phyloP scores from a whole-genome alignment of 2,113 vertebrate species.

The Phalacrocorax brasilianus region DNA sequence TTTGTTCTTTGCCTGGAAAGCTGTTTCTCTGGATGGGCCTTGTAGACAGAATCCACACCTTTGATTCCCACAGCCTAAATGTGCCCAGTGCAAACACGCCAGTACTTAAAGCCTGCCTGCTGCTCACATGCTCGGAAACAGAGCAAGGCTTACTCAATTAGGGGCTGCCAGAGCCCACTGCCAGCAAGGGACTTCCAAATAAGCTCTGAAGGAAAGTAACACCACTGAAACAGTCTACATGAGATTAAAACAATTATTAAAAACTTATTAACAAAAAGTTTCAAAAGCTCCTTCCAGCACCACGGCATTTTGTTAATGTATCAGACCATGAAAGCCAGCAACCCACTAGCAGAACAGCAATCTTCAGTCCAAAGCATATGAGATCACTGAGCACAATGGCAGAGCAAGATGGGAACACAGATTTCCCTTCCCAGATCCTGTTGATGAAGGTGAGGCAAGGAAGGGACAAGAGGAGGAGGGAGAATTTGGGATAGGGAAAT shows the following conservation, averaged over 20 bases:
- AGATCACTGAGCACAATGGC: not conserved
- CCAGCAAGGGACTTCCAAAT: not conserved
- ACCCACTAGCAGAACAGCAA: not conserved
- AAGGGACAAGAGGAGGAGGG: not conserved
- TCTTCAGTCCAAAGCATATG: not conserved
- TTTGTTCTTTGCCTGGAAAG: not conserved
- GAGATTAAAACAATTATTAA: not conserved
- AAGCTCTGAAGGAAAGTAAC: not conserved
- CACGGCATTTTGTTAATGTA: not conserved
- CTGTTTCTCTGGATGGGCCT: not conserved
- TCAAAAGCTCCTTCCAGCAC: not conserved
- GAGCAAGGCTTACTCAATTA: not conserved
- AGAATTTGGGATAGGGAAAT: not conserved
- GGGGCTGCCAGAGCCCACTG: not conserved
- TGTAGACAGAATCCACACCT: not conserved
- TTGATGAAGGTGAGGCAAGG: not conserved
- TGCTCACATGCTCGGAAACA: not conserved
- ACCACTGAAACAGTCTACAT: not conserved
- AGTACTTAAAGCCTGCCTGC: not conserved
- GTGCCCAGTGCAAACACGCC: not conserved
- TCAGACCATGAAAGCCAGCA: not conserved
- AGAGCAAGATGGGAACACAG: not conserved
- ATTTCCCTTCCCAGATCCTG: not conserved
- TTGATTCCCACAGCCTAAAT: not conserved
- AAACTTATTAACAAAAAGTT: not conserved